Evolutionary conservation across 2,888 invertebrate genomes (phyloP).

Genomic region (Matsumyia berberina): DNA sequence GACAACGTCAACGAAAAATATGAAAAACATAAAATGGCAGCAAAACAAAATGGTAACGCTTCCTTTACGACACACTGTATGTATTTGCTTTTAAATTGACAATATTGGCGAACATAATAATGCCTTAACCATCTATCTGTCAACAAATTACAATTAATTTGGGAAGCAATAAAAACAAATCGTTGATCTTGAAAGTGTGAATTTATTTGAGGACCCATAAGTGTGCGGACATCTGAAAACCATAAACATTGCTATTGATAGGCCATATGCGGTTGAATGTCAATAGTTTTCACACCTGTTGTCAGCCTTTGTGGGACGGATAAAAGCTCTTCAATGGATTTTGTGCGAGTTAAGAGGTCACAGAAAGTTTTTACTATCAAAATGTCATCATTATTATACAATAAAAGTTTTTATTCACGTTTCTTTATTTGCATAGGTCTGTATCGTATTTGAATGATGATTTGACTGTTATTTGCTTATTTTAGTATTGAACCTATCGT

Average conservation of each 20-base stretch:
- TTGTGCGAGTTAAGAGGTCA: not conserved
- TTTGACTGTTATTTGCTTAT: too few relatives aligned
- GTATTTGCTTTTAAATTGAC: not conserved
- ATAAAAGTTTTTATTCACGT: not conserved
- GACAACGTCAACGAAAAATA: too few relatives aligned
- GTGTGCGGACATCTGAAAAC: not conserved
- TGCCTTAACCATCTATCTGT: not conserved
- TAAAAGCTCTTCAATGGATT: not conserved
- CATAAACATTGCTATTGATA: constrained; percentile 2
- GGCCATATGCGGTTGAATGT: not conserved
- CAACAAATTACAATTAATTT: not conserved
- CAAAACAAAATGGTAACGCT: too few relatives aligned
- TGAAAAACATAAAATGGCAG: too few relatives aligned
- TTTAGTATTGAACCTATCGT: too few relatives aligned
- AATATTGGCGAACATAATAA: not conserved
- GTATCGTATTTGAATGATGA: too few relatives aligned
- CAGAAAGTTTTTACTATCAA: not conserved
- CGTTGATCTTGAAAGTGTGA: not conserved
- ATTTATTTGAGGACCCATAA: not conserved
- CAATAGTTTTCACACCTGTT: not conserved
- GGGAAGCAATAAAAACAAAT: not conserved
- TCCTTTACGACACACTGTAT: too few relatives aligned
- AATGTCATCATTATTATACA: not conserved
- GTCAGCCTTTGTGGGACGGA: not conserved
- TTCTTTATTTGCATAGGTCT: too few relatives aligned